Conservation (phyloP, 1,140 invertebrate genomes). For the Lamellibrachia luymesi region DNA sequence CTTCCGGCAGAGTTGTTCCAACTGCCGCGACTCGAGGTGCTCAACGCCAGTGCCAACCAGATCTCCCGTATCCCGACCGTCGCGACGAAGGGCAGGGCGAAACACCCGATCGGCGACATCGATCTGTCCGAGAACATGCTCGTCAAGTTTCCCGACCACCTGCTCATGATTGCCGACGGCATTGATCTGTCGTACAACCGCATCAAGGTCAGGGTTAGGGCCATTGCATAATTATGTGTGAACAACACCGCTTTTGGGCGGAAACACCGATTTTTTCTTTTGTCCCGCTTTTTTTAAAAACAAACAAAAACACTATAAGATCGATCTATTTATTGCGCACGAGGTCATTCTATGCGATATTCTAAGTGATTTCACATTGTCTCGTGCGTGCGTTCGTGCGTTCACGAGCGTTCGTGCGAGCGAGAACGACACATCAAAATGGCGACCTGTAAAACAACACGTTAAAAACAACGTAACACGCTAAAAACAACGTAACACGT, state of each 20-base stretch:
- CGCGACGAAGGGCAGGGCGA: constrained; percentile 39
- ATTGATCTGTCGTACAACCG: constrained; percentile 47
- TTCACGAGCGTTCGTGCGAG: too few species aligned
- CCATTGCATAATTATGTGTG: too few species aligned
- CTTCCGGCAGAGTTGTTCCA: constrained; percentile 49
- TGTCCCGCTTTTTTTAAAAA: too few species aligned
- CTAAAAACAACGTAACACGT: too few species aligned
- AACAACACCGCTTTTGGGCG: constrained; percentile 28
- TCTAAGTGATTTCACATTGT: too few species aligned
- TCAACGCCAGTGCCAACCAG: constrained; percentile 49
- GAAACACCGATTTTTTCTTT: constrained; percentile 21
- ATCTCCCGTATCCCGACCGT: constrained; percentile 47
- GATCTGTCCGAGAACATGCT: constrained; percentile 50
- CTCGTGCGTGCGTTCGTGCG: too few species aligned
- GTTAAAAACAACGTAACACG: too few species aligned
- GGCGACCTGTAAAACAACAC: too few species aligned
- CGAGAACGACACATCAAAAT: too few species aligned
- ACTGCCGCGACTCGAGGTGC: constrained; percentile 40
- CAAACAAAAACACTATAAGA: too few species aligned
- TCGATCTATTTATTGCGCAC: too few species aligned
- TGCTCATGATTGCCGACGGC: constrained; percentile 40
- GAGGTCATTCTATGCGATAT: too few species aligned
- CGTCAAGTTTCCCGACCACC: constrained; percentile 46
- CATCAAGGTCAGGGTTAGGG: constrained; percentile 32
- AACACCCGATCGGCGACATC: constrained; percentile 8